Base-by-base conservation (phyloP, 2,888 invertebrate genomes). In the Crossocerus cetratus region DNA sequence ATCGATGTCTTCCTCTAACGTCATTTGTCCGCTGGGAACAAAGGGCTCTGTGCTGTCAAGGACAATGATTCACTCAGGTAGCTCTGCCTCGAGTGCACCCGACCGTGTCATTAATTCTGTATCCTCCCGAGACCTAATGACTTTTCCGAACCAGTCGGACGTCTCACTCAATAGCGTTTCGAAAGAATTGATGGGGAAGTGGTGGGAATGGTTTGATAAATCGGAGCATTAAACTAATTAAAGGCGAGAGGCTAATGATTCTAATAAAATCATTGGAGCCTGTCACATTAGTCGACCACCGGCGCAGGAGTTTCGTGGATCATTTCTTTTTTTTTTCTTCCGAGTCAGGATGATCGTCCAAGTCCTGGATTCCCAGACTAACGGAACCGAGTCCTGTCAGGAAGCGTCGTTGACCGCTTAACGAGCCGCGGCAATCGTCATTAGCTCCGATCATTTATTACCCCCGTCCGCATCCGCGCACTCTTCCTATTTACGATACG, bases 381-480 rank as follows among this genome's bases (percentile, higher is more conserved):
- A 81, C 81, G 81, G 81, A 62, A 77, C 66, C 16, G 3, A 43
- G 45, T 49, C 44, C 49, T 49, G 63, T 32, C 69, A 57, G 65
- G 72, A 64, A 68, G 61, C 76, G 76, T 77, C 74, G 74, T 77
- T 80, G 83, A 76, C 83, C 83, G 83, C 74, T 83, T 82, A 83
- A 83, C 68, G 83, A 83, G 79, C 65, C 61, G 32, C 49, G n/a
- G 71, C 65, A 59, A 70, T 78, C 77, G 74, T 83, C 79, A 82
- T 83, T 83, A 83, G 65, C 73, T 66, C 44, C 57, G 66, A 82
- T 82, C 81, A 77, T 81, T 81, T 81, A 79, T 81, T 77, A 79
- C 63, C 64, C 53, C 54, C 22, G 8, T 65, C 44, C 20, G 58
- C 23, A 4, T 32, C 8, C 32, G 5, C n/a, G 0, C 8, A 5